Percentiles rank a stretch among this genome's conserved stretches.
These are phyloP conservation scores for Steatocranus sp. DNA, from an alignment of 2,797 vertebrate species.

Conservation along the genomic window DNA sequence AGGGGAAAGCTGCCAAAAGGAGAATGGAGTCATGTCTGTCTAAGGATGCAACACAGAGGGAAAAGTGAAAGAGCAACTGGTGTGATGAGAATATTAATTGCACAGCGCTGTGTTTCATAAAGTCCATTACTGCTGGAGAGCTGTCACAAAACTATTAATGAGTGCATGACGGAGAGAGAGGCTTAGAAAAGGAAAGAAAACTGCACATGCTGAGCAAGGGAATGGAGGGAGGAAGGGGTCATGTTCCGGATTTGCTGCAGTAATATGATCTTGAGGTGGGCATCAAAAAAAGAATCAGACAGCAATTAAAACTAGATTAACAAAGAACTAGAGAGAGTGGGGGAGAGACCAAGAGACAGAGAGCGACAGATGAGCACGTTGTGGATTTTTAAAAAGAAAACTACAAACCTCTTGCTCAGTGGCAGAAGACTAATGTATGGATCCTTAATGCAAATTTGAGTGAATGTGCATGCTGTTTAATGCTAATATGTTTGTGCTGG, in stretches of 20 bases:
- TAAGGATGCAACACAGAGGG: background rate
- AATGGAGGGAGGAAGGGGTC: background rate
- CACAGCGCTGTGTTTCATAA: constrained; percentile 10
- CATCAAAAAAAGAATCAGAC: constrained; percentile 8
- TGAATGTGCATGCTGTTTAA: constrained; percentile 37
- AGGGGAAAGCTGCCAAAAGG: background rate
- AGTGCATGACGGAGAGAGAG: constrained; percentile 10
- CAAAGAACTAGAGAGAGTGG: background rate
- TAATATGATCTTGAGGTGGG: background rate
- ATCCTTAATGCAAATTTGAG: constrained; percentile 24
- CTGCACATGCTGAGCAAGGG: background rate
- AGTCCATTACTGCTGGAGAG: constrained; percentile 36
- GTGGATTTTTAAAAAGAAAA: background rate
- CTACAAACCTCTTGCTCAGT: background rate
- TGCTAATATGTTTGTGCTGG: constrained; percentile 31
- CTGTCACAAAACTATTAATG: constrained; percentile 47
- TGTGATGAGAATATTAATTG: constrained; percentile 51
- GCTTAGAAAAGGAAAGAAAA: background rate
- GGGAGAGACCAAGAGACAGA: background rate
- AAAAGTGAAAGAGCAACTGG: background rate
- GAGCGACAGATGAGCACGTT: background rate
- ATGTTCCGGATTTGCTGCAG: background rate
- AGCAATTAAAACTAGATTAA: constrained; percentile 51
- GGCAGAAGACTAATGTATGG: background rate
- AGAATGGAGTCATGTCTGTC: background rate